Conservation (phyloP, 1,140 invertebrate genomes). For the Paracyclopina nana region DNA sequence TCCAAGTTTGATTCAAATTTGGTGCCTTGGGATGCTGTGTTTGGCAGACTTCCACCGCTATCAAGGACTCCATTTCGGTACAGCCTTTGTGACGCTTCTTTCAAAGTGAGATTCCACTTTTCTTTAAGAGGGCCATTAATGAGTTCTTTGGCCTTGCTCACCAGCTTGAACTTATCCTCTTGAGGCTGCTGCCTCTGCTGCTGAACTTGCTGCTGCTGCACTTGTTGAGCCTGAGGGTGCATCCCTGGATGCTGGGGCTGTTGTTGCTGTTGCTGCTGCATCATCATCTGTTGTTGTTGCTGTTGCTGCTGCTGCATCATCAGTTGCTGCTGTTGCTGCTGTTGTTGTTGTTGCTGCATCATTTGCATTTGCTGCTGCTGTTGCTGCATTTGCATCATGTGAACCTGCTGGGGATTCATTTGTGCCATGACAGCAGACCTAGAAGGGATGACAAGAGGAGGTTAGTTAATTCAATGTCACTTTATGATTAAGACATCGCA, state of each 20-base stretch:
- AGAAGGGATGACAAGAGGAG: neutral
- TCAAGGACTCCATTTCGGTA: neutral
- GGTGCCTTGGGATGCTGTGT: neutral
- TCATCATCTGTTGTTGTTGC: neutral
- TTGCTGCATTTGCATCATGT: neutral
- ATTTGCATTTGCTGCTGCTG: neutral
- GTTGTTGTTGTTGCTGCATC: neutral
- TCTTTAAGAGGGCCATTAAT: neutral
- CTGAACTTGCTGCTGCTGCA: neutral
- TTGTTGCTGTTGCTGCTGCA: neutral
- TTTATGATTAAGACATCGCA: neutral
- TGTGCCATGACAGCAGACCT: neutral
- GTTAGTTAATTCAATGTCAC: too few relatives aligned
- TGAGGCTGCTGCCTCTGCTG: neutral
- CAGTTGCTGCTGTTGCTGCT: neutral
- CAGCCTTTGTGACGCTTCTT: neutral
- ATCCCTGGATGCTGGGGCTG: neutral
- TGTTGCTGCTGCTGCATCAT: neutral
- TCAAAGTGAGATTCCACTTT: neutral
- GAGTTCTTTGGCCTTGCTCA: neutral
- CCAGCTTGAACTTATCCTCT: neutral
- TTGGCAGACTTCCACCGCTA: neutral
- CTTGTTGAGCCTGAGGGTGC: neutral
- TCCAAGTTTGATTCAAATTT: slow-evolving; percentile 8
- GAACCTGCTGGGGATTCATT: neutral